Base-by-base conservation (phyloP, 2,797 vertebrate genomes). In the Acrossocheilus fasciatus region DNA sequence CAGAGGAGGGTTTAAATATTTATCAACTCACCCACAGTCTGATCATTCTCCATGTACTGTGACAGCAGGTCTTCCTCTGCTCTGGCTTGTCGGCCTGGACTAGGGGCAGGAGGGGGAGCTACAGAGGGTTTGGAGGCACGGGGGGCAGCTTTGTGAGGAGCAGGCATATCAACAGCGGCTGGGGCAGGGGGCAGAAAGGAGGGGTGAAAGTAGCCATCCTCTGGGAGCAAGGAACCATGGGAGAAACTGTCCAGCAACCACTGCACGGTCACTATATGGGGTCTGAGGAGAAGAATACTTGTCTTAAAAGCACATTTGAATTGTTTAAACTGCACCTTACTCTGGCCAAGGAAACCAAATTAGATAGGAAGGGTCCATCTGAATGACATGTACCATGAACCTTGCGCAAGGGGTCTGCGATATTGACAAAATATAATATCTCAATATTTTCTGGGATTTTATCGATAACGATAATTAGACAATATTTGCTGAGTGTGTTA, bases 231-330 rank as follows among this genome's bases (percentile, higher is more conserved):
- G 84, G 87, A 94, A 66, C 97, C 97, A 93, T 94, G 96, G 90
- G 89, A 94, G 86, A 97, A 98, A 87, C 97, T 97, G 68, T 98
- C 97, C 81, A 99, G 92, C 86, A 99, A 93, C 98, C 98, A 99
- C 57, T 96, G 96, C 79, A 96, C 94, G 34, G 97, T 98, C 81
- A 99, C 96, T 43, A 98, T 93, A 89, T 97, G 96, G 11, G 98
- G 98, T 90, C 98, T 99, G 88, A 87, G 3, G 30, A 73, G 52
- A 59, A 52, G 45, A 81, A 80, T 9, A 83, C n/a, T 77, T 20
- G 45, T 11, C 79, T 57, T 15, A 34, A 10, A 82, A 82, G 6
- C 15, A 68, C 4, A 54, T 43, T 74, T 18, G 4, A 69, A 36
- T 15, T 0, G 2, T 50, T 17, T 23, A 69, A 50, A 52, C 12